Conservation (phyloP, 2,888 invertebrate genomes). For the Habrosyne pyritoides region DNA sequence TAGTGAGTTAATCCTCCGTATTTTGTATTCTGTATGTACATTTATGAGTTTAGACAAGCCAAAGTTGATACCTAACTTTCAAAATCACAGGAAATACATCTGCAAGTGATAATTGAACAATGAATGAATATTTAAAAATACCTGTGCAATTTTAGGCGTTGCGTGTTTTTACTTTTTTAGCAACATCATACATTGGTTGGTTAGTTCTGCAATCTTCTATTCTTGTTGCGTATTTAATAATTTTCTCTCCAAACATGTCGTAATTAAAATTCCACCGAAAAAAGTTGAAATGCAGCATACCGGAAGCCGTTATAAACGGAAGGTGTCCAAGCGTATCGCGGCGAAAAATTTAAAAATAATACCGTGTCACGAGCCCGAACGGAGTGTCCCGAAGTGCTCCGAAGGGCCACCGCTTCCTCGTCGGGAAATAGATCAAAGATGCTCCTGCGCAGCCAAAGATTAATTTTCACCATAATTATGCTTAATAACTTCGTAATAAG, state of each 20-base stretch:
- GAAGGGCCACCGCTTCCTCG: conserved; percentile 51
- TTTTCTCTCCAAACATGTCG: conserved; percentile 15
- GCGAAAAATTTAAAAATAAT: conserved; percentile 46
- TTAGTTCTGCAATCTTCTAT: background rate
- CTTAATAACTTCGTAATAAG: conserved; percentile 50
- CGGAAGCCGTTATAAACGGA: conserved; percentile 46
- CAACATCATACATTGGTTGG: background rate
- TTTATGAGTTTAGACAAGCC: too few relatives aligned
- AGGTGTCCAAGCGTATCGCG: conserved; percentile 51
- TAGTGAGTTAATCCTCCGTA: too few relatives aligned
- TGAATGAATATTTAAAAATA: background rate
- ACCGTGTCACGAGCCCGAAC: conserved; percentile 17
- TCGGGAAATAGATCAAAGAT: conserved; percentile 71
- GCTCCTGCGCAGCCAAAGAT: conserved; percentile 39
- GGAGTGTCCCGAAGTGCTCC: conserved; percentile 24
- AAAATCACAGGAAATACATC: background rate
- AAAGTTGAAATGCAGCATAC: conserved; percentile 2
- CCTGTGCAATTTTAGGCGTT: background rate
- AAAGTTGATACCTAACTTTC: background rate
- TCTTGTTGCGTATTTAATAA: conserved; percentile 7
- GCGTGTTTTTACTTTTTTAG: background rate
- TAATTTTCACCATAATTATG: conserved; percentile 64
- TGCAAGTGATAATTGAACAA: background rate
- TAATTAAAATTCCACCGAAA: conserved; percentile 52
- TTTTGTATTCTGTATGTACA: too few relatives aligned